Percentiles rank a stretch among this genome's conserved stretches.
These are phyloP conservation scores for Cephus spinipes DNA, from an alignment of 2,888 invertebrate species.

Conservation along the genomic window DNA sequence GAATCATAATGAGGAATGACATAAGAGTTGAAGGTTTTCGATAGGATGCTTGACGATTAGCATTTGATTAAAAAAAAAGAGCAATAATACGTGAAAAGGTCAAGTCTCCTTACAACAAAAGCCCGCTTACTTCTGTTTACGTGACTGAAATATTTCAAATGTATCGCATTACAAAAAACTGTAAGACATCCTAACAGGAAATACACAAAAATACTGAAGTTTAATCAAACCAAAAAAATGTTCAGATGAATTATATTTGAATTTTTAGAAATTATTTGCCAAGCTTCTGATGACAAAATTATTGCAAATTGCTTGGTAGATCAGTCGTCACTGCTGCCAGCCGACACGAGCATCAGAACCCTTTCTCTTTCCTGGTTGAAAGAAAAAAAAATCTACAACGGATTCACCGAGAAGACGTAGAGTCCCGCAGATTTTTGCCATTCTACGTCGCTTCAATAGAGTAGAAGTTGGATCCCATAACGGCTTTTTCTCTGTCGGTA, in stretches of 20 bases:
- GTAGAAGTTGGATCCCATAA: not conserved
- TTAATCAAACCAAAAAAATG: not conserved
- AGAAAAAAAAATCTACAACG: not conserved
- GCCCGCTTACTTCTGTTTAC: not conserved
- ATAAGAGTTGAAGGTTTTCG: not conserved
- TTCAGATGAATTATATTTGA: not conserved
- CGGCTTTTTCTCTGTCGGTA: not conserved
- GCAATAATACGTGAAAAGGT: not conserved
- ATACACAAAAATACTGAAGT: not conserved
- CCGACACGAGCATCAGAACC: not conserved
- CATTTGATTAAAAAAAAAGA: not conserved
- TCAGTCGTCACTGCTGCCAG: not conserved
- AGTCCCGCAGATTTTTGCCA: not conserved
- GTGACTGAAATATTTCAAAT: slow-evolving; percentile 3
- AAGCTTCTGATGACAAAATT: not conserved
- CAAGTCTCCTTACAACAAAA: not conserved
- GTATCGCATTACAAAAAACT: not conserved
- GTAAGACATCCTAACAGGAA: not conserved
- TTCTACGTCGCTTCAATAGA: not conserved
- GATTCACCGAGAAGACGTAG: not conserved
- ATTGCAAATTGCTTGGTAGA: not conserved
- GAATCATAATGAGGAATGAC: not conserved
- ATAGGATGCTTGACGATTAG: not conserved
- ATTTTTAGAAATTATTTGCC: not conserved
- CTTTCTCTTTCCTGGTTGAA: not conserved